Base-by-base conservation (phyloP, 2,888 invertebrate genomes). In the Stenodera caucasica region DNA sequence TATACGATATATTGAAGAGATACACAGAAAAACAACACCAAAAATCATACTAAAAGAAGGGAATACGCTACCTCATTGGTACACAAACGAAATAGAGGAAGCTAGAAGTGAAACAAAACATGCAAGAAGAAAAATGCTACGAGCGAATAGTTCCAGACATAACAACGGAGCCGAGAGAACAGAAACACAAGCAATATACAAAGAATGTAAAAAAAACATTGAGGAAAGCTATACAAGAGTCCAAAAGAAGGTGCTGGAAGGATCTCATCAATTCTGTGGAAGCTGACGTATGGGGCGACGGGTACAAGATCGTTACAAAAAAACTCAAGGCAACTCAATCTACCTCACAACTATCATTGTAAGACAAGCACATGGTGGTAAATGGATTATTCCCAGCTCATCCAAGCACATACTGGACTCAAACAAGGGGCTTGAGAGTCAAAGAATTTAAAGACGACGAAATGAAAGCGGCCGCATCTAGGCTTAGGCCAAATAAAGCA, bases 281-380 rank as follows among this genome's bases (percentile, higher is more conserved):
- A 12, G 49, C 45, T 30, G 54, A 66, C 21, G 32, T 57, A 7
- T 66, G 66, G 57, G 59, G 61, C 11, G 57, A 64, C n/a, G 65
- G 65, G 1, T 64, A 66, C 32, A 58, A 59, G 33, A 62, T 64
- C 0, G 64, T 56, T 0, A 62, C 52, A 1, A 11, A 56, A 14
- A 29, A 55, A 18, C 57, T 63, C 0, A 59, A 15, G 14, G 58
- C 66, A n/a, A 53, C 57, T 7, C 53, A 56, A 55, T n/a, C n/a
- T n/a, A 18, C 49, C n/a, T 53, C 52, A 18, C 11, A n/a, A n/a
- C 61, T 33, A 9, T 53, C 2, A 55, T 63, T 30, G 14, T n/a
- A 54, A 33, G 35, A n/a, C 0, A 40, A 54, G 45, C 55, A 58
- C 26, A 33, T 54, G 14, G 49, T 63, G 26, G 37, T 54, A 12